phyloP scores from a whole-genome alignment of 2,888 invertebrate genomes.

The Poecilus cupreus region DNA sequence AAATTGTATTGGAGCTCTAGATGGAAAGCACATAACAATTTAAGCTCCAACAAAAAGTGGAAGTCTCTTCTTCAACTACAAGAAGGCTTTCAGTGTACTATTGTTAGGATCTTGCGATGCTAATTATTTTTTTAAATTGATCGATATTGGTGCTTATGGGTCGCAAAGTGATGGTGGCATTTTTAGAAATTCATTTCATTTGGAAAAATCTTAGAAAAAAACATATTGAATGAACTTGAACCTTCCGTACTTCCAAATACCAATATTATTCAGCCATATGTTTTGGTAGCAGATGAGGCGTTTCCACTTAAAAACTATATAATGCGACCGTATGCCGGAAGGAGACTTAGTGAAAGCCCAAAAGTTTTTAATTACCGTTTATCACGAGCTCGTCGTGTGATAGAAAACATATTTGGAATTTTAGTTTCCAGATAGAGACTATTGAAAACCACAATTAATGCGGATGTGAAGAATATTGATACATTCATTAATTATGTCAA shows the following conservation, averaged over 20 bases:
- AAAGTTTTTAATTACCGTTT: background rate
- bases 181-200: background rate
- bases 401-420: conserved; percentile 62
- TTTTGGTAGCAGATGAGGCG: too few relatives aligned
- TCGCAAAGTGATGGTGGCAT: background rate
- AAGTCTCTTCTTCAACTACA: background rate
- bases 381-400: too few relatives aligned
- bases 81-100: background rate
- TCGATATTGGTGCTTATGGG: conserved; percentile 6
- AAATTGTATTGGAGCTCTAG: background rate
- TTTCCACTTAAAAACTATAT: too few relatives aligned
- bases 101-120: background rate
- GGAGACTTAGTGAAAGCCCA: too few relatives aligned
- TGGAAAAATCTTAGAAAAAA: background rate
- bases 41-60: background rate
- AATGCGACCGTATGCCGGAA: too few relatives aligned
- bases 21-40: background rate
- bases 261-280: too few relatives aligned
- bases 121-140: background rate
- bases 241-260: background rate
- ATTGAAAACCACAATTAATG: conserved; percentile 62
- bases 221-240: background rate
- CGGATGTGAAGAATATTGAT: conserved; percentile 60
- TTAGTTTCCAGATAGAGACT: conserved; percentile 62
- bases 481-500: conserved; percentile 61